Percentiles rank a stretch among this genome's conserved stretches.
These are phyloP conservation scores for Nesoenas mayeri DNA, from an alignment of 2,113 vertebrate species.

Conservation along the genomic window DNA sequence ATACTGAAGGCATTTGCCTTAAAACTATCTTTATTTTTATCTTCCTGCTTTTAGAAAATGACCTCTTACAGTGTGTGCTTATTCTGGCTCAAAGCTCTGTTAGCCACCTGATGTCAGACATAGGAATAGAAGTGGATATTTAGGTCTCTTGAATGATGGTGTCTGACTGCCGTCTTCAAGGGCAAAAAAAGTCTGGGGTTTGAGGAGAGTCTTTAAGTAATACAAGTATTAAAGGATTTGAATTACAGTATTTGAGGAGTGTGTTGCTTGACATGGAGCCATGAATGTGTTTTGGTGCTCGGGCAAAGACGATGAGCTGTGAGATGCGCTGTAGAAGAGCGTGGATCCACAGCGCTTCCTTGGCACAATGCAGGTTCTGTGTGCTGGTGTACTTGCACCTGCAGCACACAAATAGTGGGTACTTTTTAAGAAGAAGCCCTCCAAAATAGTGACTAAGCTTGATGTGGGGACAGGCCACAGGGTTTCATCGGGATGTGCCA, in stretches of 20 bases:
- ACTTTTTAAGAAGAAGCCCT: background rate
- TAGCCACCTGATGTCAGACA: background rate
- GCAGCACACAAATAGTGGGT: background rate
- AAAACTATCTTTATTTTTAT: background rate
- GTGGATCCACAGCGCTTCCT: background rate
- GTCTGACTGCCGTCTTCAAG: background rate
- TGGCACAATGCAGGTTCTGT: rapidly evolving
- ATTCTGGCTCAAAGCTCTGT: background rate
- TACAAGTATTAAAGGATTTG: background rate
- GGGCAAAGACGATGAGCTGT: background rate
- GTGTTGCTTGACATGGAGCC: background rate
- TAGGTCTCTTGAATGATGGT: background rate
- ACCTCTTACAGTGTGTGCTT: background rate
- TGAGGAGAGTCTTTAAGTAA: background rate
- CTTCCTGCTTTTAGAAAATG: background rate
- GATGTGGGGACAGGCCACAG: background rate
- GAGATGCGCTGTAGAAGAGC: background rate
- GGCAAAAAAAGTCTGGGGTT: background rate
- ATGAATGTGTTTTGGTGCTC: background rate
- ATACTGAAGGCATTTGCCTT: background rate
- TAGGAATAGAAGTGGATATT: background rate
- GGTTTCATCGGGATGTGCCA: background rate
- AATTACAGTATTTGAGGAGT: background rate
- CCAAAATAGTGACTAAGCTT: background rate
- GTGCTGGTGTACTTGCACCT: background rate